These are phyloP conservation scores for Helicoverpa zea DNA, from an alignment of 1,140 invertebrate genomes.

Conservation along the genomic window DNA sequence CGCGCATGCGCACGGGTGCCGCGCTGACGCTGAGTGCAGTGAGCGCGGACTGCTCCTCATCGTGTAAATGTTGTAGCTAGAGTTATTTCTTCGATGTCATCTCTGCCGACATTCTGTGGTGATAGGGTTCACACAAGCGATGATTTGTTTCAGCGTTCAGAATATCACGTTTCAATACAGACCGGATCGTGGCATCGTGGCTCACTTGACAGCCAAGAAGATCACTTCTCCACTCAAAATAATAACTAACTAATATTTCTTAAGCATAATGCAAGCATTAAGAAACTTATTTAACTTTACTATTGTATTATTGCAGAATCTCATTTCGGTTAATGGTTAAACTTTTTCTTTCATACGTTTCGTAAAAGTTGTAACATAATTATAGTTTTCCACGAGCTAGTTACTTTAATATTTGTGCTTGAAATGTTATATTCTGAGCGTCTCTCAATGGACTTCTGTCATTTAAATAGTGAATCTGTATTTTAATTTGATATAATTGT, in stretches of 20 bases:
- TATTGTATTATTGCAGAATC: background rate
- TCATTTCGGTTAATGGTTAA: slow-evolving; percentile 11
- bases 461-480: slow-evolving; percentile 48
- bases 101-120: slow-evolving; percentile 22
- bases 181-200: no score
- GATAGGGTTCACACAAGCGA: background rate
- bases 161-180: background rate
- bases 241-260: background rate
- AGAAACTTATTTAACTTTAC: slow-evolving; percentile 11
- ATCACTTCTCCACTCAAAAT: background rate
- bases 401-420: slow-evolving; percentile 4
- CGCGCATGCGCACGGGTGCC: background rate
- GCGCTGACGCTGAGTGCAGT: background rate
- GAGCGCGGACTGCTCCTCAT: background rate
- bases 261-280: background rate
- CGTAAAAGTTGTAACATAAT: background rate
- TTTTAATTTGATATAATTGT: slow-evolving; percentile 56
- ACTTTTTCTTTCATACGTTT: slow-evolving; percentile 10
- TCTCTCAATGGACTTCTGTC: slow-evolving; percentile 53
- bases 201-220: no score
- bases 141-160: slow-evolving; percentile 20
- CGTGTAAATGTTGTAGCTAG: slow-evolving; percentile 67
- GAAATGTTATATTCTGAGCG: slow-evolving; percentile 60
- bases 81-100: slow-evolving; percentile 45
- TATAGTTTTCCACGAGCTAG: slow-evolving; percentile 1